Conservation (phyloP, 2,113 vertebrate species). For the Ammodytes marinus region DNA sequence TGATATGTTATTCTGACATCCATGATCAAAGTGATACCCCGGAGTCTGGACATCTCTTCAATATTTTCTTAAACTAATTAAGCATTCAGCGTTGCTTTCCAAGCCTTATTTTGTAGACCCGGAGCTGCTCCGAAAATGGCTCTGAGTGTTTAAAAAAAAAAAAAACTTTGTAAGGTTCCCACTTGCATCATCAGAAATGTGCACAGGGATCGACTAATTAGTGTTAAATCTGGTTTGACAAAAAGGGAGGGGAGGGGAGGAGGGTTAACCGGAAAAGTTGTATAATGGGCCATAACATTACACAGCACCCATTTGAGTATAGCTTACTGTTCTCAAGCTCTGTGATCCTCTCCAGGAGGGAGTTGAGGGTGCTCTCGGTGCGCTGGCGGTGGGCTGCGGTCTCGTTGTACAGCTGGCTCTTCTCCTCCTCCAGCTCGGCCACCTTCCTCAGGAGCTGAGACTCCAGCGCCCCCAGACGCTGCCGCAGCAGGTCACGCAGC, state of each 20-base stretch:
- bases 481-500: constrained; percentile 93
- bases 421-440: constrained; percentile 96
- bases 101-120: constrained; percentile 42
- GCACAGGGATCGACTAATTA: constrained; percentile 60
- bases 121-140: constrained; percentile 37
- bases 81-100: constrained; percentile 58
- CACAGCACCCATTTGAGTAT: constrained; percentile 34
- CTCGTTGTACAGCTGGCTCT: constrained; percentile 95
- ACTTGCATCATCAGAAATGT: constrained; percentile 62
- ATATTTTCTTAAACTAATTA: constrained; percentile 59
- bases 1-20: constrained; percentile 51
- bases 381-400: constrained; percentile 93
- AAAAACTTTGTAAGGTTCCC: constrained; percentile 32
- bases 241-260: not conserved
- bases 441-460: constrained; percentile 94
- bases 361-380: constrained; percentile 91
- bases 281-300: constrained; percentile 29
- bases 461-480: constrained; percentile 92
- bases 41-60: constrained; percentile 50
- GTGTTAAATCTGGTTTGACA: constrained; percentile 46
- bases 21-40: constrained; percentile 56
- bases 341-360: constrained; percentile 93
- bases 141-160: constrained; percentile 18
- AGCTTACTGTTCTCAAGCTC: constrained; percentile 94
- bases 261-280: too few relatives aligned